These are phyloP conservation scores for Trichogramma dendrolimi DNA, from an alignment of 2,888 invertebrate species.

Conservation along the genomic window DNA sequence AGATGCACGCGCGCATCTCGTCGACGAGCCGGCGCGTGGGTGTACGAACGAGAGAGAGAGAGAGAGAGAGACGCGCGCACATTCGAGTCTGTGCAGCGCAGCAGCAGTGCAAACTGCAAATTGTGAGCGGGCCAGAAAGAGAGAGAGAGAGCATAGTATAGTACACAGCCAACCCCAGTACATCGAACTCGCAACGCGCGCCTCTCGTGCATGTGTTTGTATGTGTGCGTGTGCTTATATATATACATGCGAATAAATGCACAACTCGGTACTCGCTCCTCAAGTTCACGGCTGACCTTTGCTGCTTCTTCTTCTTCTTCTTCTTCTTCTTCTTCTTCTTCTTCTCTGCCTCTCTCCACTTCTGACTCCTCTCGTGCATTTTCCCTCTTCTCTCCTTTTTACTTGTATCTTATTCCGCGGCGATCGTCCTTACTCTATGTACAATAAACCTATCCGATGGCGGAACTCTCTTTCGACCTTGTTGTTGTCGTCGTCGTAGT, in stretches of 20 bases:
- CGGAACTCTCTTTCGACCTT: no score
- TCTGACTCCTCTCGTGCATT: background rate
- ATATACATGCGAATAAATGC: no score
- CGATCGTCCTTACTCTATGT: background rate
- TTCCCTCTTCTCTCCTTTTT: background rate
- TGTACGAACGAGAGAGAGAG: background rate
- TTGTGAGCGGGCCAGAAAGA: constrained; percentile 8
- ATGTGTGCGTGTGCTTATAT: constrained; percentile 3
- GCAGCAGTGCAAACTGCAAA: constrained; percentile 1
- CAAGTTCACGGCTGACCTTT: no score
- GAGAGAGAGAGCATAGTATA: constrained; percentile 25
- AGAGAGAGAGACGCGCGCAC: background rate
- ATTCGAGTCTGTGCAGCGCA: background rate
- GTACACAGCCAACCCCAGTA: background rate
- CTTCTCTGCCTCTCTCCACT: background rate
- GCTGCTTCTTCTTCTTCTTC: no score
- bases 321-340: constrained; percentile 5
- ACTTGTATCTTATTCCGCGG: background rate
- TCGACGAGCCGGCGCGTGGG: constrained; percentile 1
- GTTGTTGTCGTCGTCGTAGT: no score
- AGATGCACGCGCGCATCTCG: constrained; percentile 2
- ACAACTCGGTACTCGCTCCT: no score
- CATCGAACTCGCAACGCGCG: background rate
- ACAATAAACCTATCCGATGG: no score
- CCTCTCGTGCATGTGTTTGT: background rate